Conservation (phyloP, 1,140 invertebrate species). For the Popillia japonica region DNA sequence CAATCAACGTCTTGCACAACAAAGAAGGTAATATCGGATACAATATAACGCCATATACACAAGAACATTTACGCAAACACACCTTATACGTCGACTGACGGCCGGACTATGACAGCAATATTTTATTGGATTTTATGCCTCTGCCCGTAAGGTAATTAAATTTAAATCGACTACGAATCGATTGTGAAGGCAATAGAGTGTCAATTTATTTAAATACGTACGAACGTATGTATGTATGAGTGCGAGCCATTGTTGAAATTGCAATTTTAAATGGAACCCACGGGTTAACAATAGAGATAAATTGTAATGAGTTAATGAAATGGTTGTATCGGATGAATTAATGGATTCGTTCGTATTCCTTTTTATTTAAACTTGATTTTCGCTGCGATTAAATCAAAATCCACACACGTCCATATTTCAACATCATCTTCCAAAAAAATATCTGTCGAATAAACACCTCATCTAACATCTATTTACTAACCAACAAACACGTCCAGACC, state of each 20-base stretch:
- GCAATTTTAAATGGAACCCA: background rate
- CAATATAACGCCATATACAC: too few species aligned
- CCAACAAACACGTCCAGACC: background rate
- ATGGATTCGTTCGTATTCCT: too few species aligned
- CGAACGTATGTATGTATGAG: too few species aligned
- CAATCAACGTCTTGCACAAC: background rate
- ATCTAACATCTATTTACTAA: background rate
- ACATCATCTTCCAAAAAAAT: background rate
- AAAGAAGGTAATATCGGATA: background rate
- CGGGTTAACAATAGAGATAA: background rate
- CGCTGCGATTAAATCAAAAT: too few species aligned
- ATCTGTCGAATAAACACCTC: background rate
- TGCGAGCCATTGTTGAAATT: slow-evolving; percentile 5
- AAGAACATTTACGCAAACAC: background rate
- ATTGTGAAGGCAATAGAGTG: slow-evolving; percentile 1
- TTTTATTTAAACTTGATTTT: too few species aligned
- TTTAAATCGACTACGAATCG: slow-evolving; percentile 1
- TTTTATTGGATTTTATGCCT: background rate
- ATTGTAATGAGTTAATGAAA: background rate
- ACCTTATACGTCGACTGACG: background rate
- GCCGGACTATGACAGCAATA: background rate
- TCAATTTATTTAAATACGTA: slow-evolving; percentile 2
- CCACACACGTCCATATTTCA: too few species aligned
- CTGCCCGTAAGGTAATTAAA: slow-evolving; percentile 5
- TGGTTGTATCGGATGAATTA: background rate